phyloP scores from a whole-genome alignment of 1,140 invertebrate species.

The Paralvinella palmiformis region DNA sequence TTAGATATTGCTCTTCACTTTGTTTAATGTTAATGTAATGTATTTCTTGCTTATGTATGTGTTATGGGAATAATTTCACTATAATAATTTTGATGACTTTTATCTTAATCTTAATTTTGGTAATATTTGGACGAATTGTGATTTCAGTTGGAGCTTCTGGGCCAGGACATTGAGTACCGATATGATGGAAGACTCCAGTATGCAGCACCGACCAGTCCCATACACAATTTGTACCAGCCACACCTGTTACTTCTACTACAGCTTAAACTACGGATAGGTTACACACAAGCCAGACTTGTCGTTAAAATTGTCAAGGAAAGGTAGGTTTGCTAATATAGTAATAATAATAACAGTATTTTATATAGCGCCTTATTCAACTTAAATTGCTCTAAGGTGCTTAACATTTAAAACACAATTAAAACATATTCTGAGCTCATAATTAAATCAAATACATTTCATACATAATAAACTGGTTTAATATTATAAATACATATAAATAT shows the following conservation, averaged over 20 bases:
- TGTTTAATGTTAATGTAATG: background rate
- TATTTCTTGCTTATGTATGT: background rate
- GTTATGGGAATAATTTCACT: background rate
- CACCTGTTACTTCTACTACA: conserved; percentile 35
- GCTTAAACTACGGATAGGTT: conserved; percentile 42
- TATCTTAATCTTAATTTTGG: background rate
- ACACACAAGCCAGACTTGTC: conserved; percentile 37
- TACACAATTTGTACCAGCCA: conserved; percentile 40
- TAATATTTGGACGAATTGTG: background rate
- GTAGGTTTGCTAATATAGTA: background rate
- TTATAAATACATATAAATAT: too few species aligned
- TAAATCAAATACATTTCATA: too few species aligned
- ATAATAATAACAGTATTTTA: too few species aligned
- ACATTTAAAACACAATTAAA: too few species aligned
- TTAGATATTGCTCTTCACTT: too few species aligned
- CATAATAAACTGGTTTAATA: too few species aligned
- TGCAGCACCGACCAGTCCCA: conserved; percentile 31
- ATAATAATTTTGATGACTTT: background rate
- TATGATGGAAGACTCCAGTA: conserved; percentile 27
- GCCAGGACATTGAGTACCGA: conserved; percentile 38
- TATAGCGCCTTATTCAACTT: too few species aligned
- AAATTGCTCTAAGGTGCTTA: too few species aligned
- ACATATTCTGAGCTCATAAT: too few species aligned
- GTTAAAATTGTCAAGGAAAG: conserved; percentile 26
- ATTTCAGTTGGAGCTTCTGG: conserved; percentile 42